phyloP scores from a whole-genome alignment of 2,113 vertebrate genomes.

The Bettongia penicillata region DNA sequence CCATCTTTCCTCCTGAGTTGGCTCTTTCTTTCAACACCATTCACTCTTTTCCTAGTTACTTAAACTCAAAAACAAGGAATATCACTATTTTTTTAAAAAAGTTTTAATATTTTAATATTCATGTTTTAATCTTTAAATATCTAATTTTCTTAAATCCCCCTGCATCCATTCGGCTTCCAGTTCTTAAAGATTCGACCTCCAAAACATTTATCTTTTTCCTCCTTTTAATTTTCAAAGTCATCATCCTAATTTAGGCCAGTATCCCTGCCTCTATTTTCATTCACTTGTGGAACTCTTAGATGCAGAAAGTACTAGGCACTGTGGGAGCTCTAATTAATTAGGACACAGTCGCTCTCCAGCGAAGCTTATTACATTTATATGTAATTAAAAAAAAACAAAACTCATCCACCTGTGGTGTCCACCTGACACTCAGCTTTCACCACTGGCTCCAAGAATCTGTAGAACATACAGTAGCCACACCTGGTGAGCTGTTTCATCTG shows the following conservation, averaged over 20 bases:
- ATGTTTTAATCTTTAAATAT: background rate
- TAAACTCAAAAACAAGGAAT: background rate
- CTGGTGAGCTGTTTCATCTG: background rate
- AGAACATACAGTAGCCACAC: background rate
- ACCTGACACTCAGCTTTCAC: background rate
- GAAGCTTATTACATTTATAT: background rate
- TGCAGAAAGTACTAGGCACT: background rate
- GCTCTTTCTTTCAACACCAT: background rate
- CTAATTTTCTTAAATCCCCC: background rate
- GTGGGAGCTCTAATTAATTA: background rate
- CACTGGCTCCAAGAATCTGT: background rate
- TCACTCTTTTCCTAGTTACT: background rate
- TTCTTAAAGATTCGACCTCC: background rate
- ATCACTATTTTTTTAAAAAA: background rate
- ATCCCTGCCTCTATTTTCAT: background rate
- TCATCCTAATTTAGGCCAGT: background rate
- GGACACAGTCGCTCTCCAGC: background rate
- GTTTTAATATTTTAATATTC: background rate
- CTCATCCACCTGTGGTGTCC: background rate
- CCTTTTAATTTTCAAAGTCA: background rate
- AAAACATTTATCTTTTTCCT: background rate
- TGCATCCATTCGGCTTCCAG: background rate
- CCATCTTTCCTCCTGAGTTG: background rate
- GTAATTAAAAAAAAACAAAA: background rate
- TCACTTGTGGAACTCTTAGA: background rate